Evolutionary conservation across 2,113 vertebrate genomes (phyloP).

Genomic region (Rissa tridactyla): DNA sequence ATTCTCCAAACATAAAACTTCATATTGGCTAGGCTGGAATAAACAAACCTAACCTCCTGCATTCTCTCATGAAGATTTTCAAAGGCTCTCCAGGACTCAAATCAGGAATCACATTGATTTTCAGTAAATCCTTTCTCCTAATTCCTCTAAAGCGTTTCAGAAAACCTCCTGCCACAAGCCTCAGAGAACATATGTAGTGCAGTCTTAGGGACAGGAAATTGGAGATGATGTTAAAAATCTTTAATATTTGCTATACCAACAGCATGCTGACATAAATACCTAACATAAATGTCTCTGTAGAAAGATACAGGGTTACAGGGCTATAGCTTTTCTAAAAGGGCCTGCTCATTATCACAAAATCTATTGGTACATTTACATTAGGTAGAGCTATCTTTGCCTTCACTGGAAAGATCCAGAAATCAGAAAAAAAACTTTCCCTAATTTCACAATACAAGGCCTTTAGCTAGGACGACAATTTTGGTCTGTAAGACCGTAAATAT

Average conservation of each 20-base stretch:
- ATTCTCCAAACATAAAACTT: not conserved
- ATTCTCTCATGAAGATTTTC: constrained; percentile 32
- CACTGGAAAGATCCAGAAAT: constrained; percentile 55
- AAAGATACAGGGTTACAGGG: not conserved
- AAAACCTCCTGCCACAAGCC: constrained; percentile 6
- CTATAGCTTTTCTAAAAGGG: constrained; percentile 3
- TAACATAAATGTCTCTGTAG: not conserved
- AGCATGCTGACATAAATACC: not conserved
- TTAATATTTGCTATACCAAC: not conserved
- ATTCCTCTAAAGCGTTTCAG: constrained; percentile 17
- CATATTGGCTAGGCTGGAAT: not conserved
- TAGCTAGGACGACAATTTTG: constrained; percentile 70
- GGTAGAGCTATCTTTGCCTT: not conserved
- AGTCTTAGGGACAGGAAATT: not conserved
- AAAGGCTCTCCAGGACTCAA: not conserved
- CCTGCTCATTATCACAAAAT: constrained; percentile 21
- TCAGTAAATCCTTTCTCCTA: constrained; percentile 27
- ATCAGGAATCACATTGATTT: constrained; percentile 42
- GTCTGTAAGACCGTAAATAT: constrained; percentile 77
- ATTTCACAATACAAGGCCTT: constrained; percentile 69
- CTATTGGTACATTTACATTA: constrained; percentile 43
- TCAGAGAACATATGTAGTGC: not conserved
- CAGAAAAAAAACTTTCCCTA: constrained; percentile 42
- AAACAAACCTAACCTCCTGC: not conserved
- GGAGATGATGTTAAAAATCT: not conserved